These are phyloP conservation scores for Bos javanicus DNA, from an alignment of 2,113 vertebrate genomes.

Conservation along the genomic window DNA sequence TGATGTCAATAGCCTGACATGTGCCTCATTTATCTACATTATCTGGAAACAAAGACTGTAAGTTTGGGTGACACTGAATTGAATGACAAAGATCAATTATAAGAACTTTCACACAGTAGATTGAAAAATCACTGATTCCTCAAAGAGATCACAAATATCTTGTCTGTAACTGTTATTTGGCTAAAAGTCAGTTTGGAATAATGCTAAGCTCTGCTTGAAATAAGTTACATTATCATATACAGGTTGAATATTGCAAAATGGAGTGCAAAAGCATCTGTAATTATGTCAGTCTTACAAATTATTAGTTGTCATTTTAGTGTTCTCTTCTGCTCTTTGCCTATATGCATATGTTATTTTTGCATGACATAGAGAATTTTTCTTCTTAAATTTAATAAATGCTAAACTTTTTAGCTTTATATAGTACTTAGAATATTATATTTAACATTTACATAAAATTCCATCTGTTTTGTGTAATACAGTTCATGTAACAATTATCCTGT, in stretches of 20 bases:
- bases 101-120: slow-evolving; percentile 63
- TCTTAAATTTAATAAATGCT: neutral
- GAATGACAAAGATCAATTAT: slow-evolving; percentile 80
- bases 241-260: slow-evolving; percentile 8
- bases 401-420: slow-evolving; percentile 9
- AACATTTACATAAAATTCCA: slow-evolving; percentile 39
- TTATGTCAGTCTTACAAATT: neutral
- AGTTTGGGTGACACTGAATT: slow-evolving; percentile 76
- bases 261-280: neutral
- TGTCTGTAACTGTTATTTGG: slow-evolving; percentile 29
- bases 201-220: neutral
- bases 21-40: slow-evolving; percentile 81
- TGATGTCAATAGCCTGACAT: slow-evolving; percentile 78
- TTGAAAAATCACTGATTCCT: slow-evolving; percentile 41
- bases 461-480: neutral
- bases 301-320: slow-evolving; percentile 19
- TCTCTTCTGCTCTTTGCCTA: neutral
- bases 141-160: slow-evolving; percentile 61
- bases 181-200: slow-evolving; percentile 20
- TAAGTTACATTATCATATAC: neutral
- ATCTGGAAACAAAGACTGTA: slow-evolving; percentile 77
- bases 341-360: neutral
- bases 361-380: neutral
- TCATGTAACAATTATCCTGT: neutral
- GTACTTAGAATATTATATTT: slow-evolving; percentile 10